phyloP scores from a whole-genome alignment of 2,797 vertebrate species.

The Pipistrellus pipistrellus region DNA sequence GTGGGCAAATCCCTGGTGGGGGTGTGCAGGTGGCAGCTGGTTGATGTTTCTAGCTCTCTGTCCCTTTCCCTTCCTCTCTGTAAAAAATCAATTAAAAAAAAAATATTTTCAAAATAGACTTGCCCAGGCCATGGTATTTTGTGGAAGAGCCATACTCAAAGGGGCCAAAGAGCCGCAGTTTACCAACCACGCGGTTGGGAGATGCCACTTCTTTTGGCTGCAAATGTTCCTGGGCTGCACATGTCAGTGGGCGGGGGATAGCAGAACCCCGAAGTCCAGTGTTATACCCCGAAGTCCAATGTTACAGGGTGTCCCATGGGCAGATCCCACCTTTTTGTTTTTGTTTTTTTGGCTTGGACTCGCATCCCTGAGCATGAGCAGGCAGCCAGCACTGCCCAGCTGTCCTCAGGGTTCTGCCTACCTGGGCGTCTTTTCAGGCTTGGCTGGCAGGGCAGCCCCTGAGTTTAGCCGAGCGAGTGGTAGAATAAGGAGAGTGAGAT shows the following conservation, averaged over 20 bases:
- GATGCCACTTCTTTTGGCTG: not conserved
- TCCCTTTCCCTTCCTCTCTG: no score
- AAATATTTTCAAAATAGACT: no score
- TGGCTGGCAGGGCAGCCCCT: constrained; percentile 28
- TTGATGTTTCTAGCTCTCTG: no score
- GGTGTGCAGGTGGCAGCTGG: no score
- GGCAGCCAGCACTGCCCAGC: not conserved
- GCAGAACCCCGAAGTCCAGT: not conserved
- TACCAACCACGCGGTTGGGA: no score
- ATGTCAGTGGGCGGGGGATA: not conserved
- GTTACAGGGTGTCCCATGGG: not conserved
- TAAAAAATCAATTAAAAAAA: no score
- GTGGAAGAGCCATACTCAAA: no score
- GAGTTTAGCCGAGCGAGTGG: not conserved
- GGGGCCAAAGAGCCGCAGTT: no score
- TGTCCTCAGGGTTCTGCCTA: not conserved
- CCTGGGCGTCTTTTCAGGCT: constrained; percentile 27
- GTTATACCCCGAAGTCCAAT: not conserved
- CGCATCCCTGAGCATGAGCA: not conserved
- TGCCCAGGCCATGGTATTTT: no score
- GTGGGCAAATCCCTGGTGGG: no score
- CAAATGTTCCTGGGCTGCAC: not conserved
- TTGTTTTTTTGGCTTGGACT: not conserved
- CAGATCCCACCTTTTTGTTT: not conserved
- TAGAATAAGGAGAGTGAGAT: constrained; percentile 11